Percentiles rank a stretch among this genome's conserved stretches.
Evolutionary conservation across 2,797 vertebrate genomes (phyloP).

Genomic region (Eulemur coronatus): DNA sequence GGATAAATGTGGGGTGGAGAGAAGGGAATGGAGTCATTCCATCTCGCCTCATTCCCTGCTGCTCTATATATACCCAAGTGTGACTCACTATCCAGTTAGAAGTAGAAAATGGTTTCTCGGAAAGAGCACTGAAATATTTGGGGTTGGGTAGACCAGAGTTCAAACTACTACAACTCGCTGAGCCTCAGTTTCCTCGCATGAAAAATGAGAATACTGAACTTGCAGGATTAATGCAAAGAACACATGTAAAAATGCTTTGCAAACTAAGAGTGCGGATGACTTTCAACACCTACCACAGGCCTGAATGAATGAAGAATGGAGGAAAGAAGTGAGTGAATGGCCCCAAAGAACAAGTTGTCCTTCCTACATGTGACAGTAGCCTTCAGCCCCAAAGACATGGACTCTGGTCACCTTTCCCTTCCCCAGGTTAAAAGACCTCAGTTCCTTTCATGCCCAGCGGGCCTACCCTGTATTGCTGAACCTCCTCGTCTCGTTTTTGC

Average conservation of each 20-base stretch:
- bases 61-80: background rate
- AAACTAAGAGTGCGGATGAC: background rate
- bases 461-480: constrained; percentile 89
- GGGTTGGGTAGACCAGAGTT: background rate
- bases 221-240: background rate
- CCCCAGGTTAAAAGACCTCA: background rate
- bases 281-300: background rate
- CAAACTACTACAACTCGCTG: background rate
- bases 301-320: background rate
- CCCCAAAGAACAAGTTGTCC: background rate
- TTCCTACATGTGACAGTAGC: background rate
- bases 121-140: background rate
- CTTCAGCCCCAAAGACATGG: background rate
- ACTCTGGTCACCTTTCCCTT: background rate
- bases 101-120: background rate
- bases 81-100: background rate
- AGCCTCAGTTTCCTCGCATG: background rate
- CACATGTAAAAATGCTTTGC: background rate
- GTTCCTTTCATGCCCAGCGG: background rate
- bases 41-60: background rate
- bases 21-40: background rate
- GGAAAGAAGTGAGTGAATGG: background rate
- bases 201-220: background rate
- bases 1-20: background rate
- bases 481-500: constrained; percentile 87